Evolutionary conservation across 2,888 invertebrate genomes (phyloP), one percentile per base, ranked within the genome.

Genomic region (Mesorhabditis spiculigera): DNA sequence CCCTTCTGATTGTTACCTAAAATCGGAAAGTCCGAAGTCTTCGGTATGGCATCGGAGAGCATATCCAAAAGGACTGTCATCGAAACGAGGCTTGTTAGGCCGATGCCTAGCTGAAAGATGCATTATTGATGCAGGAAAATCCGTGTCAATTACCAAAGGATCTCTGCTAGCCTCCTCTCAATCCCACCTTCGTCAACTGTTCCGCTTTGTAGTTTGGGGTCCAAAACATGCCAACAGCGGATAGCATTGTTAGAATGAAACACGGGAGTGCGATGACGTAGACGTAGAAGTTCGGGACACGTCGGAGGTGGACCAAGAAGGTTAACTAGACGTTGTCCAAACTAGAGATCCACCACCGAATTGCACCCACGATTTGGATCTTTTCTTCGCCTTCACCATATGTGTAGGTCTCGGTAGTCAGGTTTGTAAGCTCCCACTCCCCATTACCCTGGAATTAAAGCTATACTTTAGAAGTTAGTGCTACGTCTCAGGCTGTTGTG

Each of bases 81-180:
- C n/a, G 58, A 50, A 3, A 50, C 58, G n/a, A 50, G 58, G n/a
- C 58, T 50, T 50, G 58, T 50, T 50, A 50, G n/a, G n/a, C 58
- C 58, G 58, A 50, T 50, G 0, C 58, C n/a, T n/a, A n/a, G n/a
- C n/a, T n/a, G n/a, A n/a, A n/a, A n/a, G n/a, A n/a, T n/a, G n/a
- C n/a, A n/a, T n/a, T n/a, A n/a, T n/a, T n/a, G n/a, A n/a, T n/a
- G n/a, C n/a, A n/a, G n/a, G n/a, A n/a, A n/a, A n/a, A n/a, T n/a
- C n/a, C n/a, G n/a, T n/a, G n/a, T n/a, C n/a, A n/a, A n/a, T n/a
- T n/a, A n/a, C n/a, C n/a, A n/a, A n/a, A n/a, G n/a, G n/a, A n/a
- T n/a, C n/a, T n/a, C n/a, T n/a, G n/a, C n/a, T n/a, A n/a, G n/a
- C n/a, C n/a, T n/a, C n/a, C n/a, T n/a, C n/a, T n/a, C n/a, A n/a